Conservation (phyloP, 2,113 vertebrate species). For the Mionectes macconnelli region DNA sequence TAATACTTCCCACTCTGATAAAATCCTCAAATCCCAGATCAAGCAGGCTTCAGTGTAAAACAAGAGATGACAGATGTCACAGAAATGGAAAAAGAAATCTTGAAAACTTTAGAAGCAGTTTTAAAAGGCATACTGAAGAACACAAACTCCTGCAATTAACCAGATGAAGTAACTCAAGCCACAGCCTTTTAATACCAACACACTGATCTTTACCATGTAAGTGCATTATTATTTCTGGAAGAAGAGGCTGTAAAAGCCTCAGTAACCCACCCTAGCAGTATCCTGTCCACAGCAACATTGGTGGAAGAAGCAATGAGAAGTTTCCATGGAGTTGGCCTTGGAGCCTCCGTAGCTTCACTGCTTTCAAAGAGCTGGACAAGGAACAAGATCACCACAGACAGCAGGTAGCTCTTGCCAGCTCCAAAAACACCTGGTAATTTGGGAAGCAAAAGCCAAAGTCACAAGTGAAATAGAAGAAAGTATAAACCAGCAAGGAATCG, state of each 20-base stretch:
- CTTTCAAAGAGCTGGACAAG: constrained; percentile 77
- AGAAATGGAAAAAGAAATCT: background rate
- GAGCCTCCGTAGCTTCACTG: constrained; percentile 17
- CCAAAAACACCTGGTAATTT: constrained; percentile 79
- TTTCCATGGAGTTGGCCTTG: constrained; percentile 69
- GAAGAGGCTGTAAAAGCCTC: background rate
- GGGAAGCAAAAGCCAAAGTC: background rate
- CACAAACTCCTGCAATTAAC: accelerated
- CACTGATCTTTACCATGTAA: accelerated
- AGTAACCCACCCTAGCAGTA: constrained; percentile 75
- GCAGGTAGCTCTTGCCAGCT: constrained; percentile 83
- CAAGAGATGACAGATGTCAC: background rate
- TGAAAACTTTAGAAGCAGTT: background rate
- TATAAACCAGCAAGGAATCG: background rate
- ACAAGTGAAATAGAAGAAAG: background rate
- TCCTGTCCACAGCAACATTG: constrained; percentile 80
- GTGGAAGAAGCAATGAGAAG: constrained; percentile 81
- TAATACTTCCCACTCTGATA: constrained; percentile 81
- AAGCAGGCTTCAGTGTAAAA: constrained; percentile 71
- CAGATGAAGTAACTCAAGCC: background rate
- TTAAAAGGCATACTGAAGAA: background rate
- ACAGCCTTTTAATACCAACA: background rate
- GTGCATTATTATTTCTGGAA: background rate
- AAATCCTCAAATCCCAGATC: constrained; percentile 81
- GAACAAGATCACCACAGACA: constrained; percentile 79